Evolutionary conservation across 2,113 vertebrate species (phyloP).

Genomic region (Beaufortia kweichowensis): DNA sequence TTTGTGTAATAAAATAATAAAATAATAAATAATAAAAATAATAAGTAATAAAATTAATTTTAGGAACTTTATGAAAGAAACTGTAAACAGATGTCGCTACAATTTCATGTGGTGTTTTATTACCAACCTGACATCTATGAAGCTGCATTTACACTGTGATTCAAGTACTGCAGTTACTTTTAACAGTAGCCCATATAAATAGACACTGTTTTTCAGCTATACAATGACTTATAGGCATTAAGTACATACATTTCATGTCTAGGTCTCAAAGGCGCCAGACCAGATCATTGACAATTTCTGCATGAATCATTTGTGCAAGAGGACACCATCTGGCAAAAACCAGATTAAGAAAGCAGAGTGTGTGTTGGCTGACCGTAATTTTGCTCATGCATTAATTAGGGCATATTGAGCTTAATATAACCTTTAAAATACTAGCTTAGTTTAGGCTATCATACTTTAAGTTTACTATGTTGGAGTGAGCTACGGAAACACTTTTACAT

Average conservation of each 20-base stretch:
- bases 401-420: not conserved
- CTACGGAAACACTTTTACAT: not conserved
- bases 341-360: conserved; percentile 27
- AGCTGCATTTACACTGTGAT: not conserved
- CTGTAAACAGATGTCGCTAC: not conserved
- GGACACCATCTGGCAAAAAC: conserved; percentile 41
- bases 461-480: not conserved
- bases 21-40: conserved; percentile 15
- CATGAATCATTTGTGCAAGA: conserved; percentile 33
- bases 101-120: not conserved
- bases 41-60: not conserved
- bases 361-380: conserved; percentile 21
- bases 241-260: not conserved
- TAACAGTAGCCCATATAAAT: conserved; percentile 5
- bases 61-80: conserved; percentile 3
- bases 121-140: no score
- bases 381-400: conserved; percentile 12
- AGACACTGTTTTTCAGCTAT: not conserved
- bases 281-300: conserved; percentile 30
- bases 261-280: conserved; percentile 31
- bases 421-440: not conserved
- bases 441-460: not conserved
- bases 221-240: not conserved
- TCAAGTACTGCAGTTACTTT: conserved; percentile 14
- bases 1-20: conserved; percentile 1